phyloP scores from a whole-genome alignment of 1,140 invertebrate species.

The Heterodera schachtii region DNA sequence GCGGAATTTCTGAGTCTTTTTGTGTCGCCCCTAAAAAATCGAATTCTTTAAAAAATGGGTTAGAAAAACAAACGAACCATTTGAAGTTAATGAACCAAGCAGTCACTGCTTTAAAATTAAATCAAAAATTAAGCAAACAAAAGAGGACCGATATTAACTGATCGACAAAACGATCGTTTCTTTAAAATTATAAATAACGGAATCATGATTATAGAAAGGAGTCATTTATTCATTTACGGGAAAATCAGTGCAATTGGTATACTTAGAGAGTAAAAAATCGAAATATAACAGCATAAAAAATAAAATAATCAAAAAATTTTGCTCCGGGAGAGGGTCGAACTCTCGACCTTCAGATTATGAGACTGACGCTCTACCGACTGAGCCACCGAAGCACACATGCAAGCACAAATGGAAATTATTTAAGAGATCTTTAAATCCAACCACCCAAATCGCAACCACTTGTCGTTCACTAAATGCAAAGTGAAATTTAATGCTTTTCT shows the following conservation, averaged over 20 bases:
- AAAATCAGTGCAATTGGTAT: too few relatives aligned
- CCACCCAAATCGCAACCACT: not conserved
- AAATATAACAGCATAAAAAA: not conserved
- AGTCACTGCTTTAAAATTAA: too few relatives aligned
- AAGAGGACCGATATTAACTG: too few relatives aligned
- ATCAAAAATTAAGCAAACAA: too few relatives aligned
- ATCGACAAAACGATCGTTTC: too few relatives aligned
- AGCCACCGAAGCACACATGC: not conserved
- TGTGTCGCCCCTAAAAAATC: constrained; percentile 41
- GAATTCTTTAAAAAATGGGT: not conserved
- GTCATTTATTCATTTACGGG: too few relatives aligned
- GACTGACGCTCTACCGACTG: constrained; percentile 11
- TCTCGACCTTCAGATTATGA: constrained; percentile 11
- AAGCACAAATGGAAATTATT: not conserved
- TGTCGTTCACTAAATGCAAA: not conserved
- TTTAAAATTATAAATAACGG: too few relatives aligned
- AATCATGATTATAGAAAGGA: too few relatives aligned
- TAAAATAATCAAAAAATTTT: constrained; percentile 3
- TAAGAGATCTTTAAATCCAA: not conserved
- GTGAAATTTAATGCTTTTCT: not conserved
- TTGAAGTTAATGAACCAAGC: not conserved
- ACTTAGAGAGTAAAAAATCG: too few relatives aligned
- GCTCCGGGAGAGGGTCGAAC: not conserved
- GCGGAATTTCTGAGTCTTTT: constrained; percentile 56
- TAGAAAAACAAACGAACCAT: constrained; percentile 31